Evolutionary conservation across 2,888 invertebrate species (phyloP).

Genomic region (Branchinecta sandiegonensis): DNA sequence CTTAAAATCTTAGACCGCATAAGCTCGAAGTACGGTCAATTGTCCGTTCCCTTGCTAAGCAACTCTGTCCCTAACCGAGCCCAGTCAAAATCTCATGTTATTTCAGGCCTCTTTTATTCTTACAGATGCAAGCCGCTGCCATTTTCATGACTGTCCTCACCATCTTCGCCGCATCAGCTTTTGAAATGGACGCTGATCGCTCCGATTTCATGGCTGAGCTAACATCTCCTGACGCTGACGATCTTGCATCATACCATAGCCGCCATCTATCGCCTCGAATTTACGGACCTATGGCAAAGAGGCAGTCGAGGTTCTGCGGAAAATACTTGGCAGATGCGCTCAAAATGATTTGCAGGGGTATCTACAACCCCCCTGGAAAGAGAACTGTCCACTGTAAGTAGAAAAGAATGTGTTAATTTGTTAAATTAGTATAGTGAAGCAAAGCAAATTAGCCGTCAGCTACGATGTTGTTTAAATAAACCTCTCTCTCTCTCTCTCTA

Average conservation of each 20-base stretch:
- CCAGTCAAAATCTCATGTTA: not conserved
- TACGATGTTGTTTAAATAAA: too few species aligned
- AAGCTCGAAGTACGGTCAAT: too few species aligned
- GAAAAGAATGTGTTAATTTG: too few species aligned
- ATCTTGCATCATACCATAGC: not conserved
- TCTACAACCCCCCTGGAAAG: not conserved
- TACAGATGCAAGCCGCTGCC: not conserved
- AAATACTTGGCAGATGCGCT: not conserved
- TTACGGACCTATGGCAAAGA: not conserved
- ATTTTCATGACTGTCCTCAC: not conserved
- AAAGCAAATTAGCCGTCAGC: too few species aligned
- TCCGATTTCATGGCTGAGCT: not conserved
- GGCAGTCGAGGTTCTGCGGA: not conserved
- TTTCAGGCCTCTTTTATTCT: not conserved
- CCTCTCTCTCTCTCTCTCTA: too few species aligned
- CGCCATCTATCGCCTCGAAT: conserved; percentile 1
- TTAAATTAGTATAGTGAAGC: too few species aligned
- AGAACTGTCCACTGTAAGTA: not conserved
- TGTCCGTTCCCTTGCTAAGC: too few species aligned
- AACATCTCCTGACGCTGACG: not conserved
- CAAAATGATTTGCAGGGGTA: conserved; percentile 4
- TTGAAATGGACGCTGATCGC: not conserved
- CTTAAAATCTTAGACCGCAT: too few species aligned
- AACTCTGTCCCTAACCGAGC: too few species aligned
- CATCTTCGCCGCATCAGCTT: not conserved